These are phyloP conservation scores for Drosophila auraria DNA, from an alignment of 1,140 invertebrate species.

Conservation along the genomic window DNA sequence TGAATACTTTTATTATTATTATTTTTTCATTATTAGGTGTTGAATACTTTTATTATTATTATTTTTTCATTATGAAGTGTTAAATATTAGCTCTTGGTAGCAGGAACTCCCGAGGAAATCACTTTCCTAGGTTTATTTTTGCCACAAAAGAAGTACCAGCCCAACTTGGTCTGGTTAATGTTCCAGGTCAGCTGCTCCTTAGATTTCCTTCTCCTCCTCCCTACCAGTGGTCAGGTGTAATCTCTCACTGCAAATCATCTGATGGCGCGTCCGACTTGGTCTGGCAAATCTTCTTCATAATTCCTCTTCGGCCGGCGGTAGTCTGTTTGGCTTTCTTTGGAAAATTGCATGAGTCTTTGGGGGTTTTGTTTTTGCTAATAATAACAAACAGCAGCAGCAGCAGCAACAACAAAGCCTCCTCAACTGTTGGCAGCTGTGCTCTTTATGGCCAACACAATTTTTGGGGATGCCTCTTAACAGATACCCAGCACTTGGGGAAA, in stretches of 20 bases:
- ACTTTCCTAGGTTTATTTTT: not conserved
- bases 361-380: conserved; percentile 61
- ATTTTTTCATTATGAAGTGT: too few relatives aligned
- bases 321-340: conserved; percentile 72
- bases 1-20: not conserved
- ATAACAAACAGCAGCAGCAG: conserved; percentile 68
- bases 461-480: conserved; percentile 7
- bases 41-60: not conserved
- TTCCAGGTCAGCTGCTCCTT: conserved; percentile 21
- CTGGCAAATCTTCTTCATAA: conserved; percentile 71
- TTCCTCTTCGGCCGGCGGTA: conserved; percentile 27
- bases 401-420: conserved; percentile 8
- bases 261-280: conserved; percentile 36
- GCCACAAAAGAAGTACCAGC: not conserved
- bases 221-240: conserved; percentile 65
- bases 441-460: conserved; percentile 51
- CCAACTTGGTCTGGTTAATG: conserved; percentile 58
- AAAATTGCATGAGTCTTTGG: conserved; percentile 67
- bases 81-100: too few relatives aligned
- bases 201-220: not conserved
- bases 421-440: conserved; percentile 52
- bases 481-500: not conserved
- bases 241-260: conserved; percentile 71
- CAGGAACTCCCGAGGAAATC: not conserved
- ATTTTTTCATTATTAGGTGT: not conserved